A percentile compares a stretch with the other conserved stretches of the same genome.
Evolutionary conservation across 2,113 vertebrate genomes (phyloP).

Genomic region (Antechinus flavipes): DNA sequence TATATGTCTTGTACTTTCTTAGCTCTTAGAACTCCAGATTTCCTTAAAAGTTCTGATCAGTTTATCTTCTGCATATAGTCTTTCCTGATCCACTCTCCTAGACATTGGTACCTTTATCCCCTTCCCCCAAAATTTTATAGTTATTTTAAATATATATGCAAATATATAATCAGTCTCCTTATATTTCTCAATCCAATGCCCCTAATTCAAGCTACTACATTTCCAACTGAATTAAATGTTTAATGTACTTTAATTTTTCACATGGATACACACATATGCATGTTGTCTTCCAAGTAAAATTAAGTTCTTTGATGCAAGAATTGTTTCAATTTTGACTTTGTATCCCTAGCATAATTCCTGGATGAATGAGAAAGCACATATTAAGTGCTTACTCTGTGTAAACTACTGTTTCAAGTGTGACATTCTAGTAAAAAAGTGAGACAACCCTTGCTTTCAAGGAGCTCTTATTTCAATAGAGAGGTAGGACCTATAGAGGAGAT

Average conservation of each 20-base stretch:
- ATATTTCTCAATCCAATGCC: background rate
- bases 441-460: background rate
- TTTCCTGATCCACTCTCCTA: background rate
- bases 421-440: background rate
- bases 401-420: background rate
- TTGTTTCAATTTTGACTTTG: background rate
- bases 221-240: background rate
- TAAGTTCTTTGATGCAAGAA: background rate
- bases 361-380: background rate
- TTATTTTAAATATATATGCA: background rate
- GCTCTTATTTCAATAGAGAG: background rate
- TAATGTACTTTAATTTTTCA: background rate
- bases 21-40: background rate
- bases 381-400: background rate
- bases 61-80: background rate
- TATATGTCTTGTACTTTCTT: background rate
- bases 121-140: background rate
- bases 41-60: background rate
- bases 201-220: background rate
- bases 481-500: background rate
- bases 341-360: background rate
- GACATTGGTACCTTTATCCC: background rate
- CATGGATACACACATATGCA: background rate
- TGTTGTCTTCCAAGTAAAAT: background rate
- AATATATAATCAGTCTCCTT: background rate